Conservation (phyloP, 2,888 invertebrate genomes). For the Catocala sponsa region DNA sequence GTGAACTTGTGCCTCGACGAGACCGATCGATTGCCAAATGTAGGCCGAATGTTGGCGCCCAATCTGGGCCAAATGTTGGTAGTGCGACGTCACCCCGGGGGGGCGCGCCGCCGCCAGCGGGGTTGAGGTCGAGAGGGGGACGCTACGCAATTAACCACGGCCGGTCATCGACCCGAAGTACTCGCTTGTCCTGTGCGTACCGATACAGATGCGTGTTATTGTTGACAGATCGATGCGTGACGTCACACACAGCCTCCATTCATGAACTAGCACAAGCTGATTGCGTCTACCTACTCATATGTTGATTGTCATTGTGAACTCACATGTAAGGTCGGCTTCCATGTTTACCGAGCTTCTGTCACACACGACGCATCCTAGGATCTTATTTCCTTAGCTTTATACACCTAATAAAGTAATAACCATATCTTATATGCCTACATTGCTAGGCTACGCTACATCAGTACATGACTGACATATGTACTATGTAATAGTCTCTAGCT, state of each 20-base stretch:
- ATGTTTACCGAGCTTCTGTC: too few relatives aligned
- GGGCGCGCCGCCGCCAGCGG: constrained; percentile 24
- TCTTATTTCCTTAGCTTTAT: too few relatives aligned
- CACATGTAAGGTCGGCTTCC: not conserved
- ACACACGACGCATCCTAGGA: too few relatives aligned
- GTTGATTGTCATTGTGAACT: not conserved
- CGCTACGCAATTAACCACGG: constrained; percentile 77
- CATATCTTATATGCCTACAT: too few relatives aligned
- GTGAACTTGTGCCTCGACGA: constrained; percentile 76
- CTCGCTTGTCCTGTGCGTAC: constrained; percentile 51
- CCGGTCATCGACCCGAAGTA: constrained; percentile 75
- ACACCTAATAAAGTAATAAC: too few relatives aligned
- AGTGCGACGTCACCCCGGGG: constrained; percentile 24
- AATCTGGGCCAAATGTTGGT: constrained; percentile 39
- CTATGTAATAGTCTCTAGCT: too few relatives aligned
- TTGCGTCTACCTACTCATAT: constrained; percentile 17
- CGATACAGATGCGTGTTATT: constrained; percentile 57
- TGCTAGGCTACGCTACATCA: too few relatives aligned
- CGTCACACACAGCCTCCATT: constrained; percentile 48
- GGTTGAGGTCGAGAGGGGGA: constrained; percentile 43
- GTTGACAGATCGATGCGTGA: constrained; percentile 54
- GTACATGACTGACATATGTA: too few relatives aligned
- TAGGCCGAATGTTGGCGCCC: constrained; percentile 72
- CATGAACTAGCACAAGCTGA: constrained; percentile 28
- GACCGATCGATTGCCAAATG: constrained; percentile 79